phyloP scores from a whole-genome alignment of 2,888 invertebrate genomes.

The Eupithecia vulgata region DNA sequence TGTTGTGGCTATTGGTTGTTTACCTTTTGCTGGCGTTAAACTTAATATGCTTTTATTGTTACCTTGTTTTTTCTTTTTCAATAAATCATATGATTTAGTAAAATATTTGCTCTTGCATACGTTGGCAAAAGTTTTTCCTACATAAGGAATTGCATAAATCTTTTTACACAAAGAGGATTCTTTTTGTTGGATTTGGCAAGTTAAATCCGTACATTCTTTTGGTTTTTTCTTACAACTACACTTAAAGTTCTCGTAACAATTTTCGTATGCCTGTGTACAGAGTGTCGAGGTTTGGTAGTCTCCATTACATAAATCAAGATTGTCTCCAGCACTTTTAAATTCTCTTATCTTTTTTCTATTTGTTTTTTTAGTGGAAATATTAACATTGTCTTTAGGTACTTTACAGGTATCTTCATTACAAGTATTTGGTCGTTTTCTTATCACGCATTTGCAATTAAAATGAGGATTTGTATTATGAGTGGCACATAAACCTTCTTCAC shows the following conservation, averaged over 20 bases:
- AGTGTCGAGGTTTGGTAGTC: neutral
- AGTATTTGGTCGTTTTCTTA: neutral
- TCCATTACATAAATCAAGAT: slow-evolving; percentile 5
- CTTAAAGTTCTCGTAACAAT: neutral
- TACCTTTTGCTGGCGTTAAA: neutral
- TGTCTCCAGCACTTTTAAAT: neutral
- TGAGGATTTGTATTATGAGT: neutral
- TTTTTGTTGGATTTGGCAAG: neutral
- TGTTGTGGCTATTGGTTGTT: neutral
- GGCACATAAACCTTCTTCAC: neutral
- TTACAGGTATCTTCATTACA: neutral
- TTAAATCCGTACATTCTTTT: slow-evolving; percentile 7
- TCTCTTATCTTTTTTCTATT: neutral
- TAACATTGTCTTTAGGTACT: neutral
- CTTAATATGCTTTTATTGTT: neutral
- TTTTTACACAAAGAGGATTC: neutral
- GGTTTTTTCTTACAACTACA: slow-evolving; percentile 6
- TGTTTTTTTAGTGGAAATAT: neutral
- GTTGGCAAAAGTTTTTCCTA: neutral
- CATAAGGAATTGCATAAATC: neutral
- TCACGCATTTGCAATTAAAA: slow-evolving; percentile 1
- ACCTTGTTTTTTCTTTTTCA: neutral
- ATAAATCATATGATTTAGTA: neutral
- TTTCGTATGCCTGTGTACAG: slow-evolving; percentile 8
- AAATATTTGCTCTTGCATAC: neutral